Base-by-base conservation (phyloP, 1,140 invertebrate genomes). In the Fopius arisanus region DNA sequence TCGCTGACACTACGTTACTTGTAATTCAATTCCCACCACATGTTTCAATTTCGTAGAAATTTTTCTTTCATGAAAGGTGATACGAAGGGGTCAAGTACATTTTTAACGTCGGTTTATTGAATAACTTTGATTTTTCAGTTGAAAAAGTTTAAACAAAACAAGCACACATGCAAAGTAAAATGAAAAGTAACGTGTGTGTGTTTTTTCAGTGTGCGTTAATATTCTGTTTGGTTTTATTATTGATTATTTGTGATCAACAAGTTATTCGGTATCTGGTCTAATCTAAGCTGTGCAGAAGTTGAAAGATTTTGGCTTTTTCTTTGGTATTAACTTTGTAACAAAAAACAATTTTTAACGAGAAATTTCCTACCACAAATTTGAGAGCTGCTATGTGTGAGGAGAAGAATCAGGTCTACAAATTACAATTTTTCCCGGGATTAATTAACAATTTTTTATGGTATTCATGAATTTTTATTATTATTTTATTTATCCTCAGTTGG, bases 131-230 rank as follows among this genome's bases (percentile, higher is more conserved):
- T 48, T 48, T 48, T 31, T 59, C 14, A 65, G 14, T 65, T 28
- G 26, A 74, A 48, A 76, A 82, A 78, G 70, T 23, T n/a, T n/a
- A n/a, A n/a, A n/a, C 77, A 79, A 80, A 3, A 59, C 76, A 82
- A 85, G 83, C 83, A 70, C 65, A 72, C 83, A 84, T 86, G 84
- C 83, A 84, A 81, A 82, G 70, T 77, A 77, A 80, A 81, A 76
- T 59, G 41, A 81, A 72, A 70, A 80, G 73, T 51, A 80, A 59
- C 19, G 54, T 59, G 54, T 75, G 79, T 81, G 81, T 59, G 23
- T 59, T 59, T 59, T 26, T 59, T 28, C n/a, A 26, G 54, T 59
- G 54, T 59, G 23, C 54, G 80, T 85, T 79, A 77, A 67, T 66
- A 43, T 19, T 73, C 33, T 72, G 59, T 51, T 83, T 80, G 83